phyloP scores from a whole-genome alignment of 2,113 vertebrate species.

The Nothocercus nigrocapillus region DNA sequence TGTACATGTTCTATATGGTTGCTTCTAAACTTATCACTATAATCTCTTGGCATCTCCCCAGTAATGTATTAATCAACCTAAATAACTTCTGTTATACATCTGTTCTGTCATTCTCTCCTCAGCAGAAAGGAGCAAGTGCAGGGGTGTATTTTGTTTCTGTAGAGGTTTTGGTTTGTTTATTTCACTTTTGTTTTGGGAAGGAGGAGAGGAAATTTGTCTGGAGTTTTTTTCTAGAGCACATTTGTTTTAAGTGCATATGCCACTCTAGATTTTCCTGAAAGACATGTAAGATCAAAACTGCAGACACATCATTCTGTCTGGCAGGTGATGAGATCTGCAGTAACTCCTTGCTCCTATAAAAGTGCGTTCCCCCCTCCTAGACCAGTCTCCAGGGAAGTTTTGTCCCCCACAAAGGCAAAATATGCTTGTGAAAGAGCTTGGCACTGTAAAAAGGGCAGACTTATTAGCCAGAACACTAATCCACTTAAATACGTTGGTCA shows the following conservation, averaged over 20 bases:
- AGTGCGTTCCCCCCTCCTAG: neutral
- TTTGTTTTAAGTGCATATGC: constrained; percentile 36
- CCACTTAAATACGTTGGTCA: neutral
- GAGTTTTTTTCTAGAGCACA: neutral
- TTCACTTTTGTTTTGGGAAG: constrained; percentile 65
- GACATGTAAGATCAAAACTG: neutral
- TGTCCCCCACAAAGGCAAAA: neutral
- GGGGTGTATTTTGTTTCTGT: constrained; percentile 61
- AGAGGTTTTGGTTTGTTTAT: constrained; percentile 60
- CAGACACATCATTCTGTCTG: constrained; percentile 39
- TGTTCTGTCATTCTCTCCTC: constrained; percentile 44
- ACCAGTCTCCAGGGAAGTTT: constrained; percentile 16
- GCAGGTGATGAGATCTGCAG: neutral
- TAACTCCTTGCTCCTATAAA: neutral
- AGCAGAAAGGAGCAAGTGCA: constrained; percentile 61
- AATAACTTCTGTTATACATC: constrained; percentile 66
- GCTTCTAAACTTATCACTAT: constrained; percentile 60
- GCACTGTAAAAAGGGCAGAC: constrained; percentile 12
- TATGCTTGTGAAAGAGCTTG: constrained; percentile 5
- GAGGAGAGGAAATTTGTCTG: constrained; percentile 50
- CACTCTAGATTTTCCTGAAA: constrained; percentile 30
- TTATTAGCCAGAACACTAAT: neutral
- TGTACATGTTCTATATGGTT: constrained; percentile 22
- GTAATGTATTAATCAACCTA: constrained; percentile 41
- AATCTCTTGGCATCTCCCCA: constrained; percentile 18